Evolutionary conservation across 2,797 vertebrate genomes (phyloP), one percentile per base, ranked within the genome.

Genomic region (Fistularia tabacaria): DNA sequence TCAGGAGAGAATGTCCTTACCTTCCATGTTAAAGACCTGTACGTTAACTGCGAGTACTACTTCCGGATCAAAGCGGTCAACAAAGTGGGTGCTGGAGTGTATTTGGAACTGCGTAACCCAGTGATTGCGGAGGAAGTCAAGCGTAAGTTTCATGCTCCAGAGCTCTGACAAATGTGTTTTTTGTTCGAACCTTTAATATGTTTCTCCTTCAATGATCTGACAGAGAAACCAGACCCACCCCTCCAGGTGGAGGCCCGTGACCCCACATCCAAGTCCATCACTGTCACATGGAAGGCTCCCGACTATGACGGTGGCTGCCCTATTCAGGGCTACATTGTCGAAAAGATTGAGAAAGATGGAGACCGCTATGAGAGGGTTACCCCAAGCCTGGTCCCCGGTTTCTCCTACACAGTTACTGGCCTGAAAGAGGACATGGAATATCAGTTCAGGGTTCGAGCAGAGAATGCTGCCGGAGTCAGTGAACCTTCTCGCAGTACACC

Each of bases 51-150:
- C 58, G 94, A 99, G 91, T 99, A 98, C 85, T 93, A 93, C 84
- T 99, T 99, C 89, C 93, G 96, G 76, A 94, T 99, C 53, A 97
- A 94, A 82, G 96, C 97, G n/a, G 89, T 98, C 76, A 99, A 99
- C 90, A 93, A 94, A 82, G 93, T 98, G 25, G 97, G 97, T 59
- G 91, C 94, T 38, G 97, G 97, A 50, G 90, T 92, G 76, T 95
- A 94, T 68, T 81, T 96, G 86, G 96, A 95, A 74, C 87, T 98
- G 41, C 94, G 93, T 66, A 97, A 93, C 72, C 92, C 96, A 0
- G 87, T 99, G 61, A 91, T 95, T 82, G 93, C 86, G 38, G 93
- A 98, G 85, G 97, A 98, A 81, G 83, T 93, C 48, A 99, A 98
- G 79, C 93, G 97, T 99, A 89, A 92, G 95, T 72, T 5, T 10